Evolutionary conservation across 2,797 vertebrate species (phyloP).

Genomic region (Artibeus jamaicensis): DNA sequence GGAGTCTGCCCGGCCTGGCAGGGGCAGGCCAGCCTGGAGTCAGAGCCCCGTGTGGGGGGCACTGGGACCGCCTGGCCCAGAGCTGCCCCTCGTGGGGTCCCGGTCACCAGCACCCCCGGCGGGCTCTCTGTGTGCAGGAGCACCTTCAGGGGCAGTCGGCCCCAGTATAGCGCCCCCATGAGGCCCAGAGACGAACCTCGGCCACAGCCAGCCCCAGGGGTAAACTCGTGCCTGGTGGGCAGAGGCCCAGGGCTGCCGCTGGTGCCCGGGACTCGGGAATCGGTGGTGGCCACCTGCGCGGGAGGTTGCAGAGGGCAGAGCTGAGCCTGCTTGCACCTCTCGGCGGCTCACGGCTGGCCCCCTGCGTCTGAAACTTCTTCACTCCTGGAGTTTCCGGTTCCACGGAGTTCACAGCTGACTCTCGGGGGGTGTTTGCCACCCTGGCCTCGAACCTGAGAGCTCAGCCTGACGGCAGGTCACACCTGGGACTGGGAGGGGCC

Average conservation of each 20-base stretch:
- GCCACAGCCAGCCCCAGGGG: neutral
- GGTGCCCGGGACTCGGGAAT: too few relatives aligned
- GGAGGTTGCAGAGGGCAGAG: too few relatives aligned
- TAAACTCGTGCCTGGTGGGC: neutral
- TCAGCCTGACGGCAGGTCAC: neutral
- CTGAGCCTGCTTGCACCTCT: neutral
- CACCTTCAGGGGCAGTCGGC: neutral
- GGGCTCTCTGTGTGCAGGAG: neutral
- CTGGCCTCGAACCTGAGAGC: neutral
- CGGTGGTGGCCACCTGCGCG: too few relatives aligned
- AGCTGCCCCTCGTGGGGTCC: neutral
- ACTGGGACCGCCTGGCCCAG: too few relatives aligned
- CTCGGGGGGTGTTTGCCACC: rapidly evolving
- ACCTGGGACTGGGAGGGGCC: neutral
- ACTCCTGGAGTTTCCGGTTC: neutral
- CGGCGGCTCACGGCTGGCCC: neutral
- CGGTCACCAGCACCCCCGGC: too few relatives aligned
- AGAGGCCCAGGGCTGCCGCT: too few relatives aligned
- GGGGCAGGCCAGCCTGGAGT: neutral
- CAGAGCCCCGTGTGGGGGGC: rapidly evolving
- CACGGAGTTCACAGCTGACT: rapidly evolving
- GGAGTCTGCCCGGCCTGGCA: neutral
- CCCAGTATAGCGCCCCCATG: neutral
- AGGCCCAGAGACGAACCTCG: neutral
- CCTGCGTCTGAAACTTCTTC: too few relatives aligned